Evolutionary conservation across 2,888 invertebrate genomes (phyloP), one percentile per base, ranked within the genome.

Genomic region (Eilema griseolum): DNA sequence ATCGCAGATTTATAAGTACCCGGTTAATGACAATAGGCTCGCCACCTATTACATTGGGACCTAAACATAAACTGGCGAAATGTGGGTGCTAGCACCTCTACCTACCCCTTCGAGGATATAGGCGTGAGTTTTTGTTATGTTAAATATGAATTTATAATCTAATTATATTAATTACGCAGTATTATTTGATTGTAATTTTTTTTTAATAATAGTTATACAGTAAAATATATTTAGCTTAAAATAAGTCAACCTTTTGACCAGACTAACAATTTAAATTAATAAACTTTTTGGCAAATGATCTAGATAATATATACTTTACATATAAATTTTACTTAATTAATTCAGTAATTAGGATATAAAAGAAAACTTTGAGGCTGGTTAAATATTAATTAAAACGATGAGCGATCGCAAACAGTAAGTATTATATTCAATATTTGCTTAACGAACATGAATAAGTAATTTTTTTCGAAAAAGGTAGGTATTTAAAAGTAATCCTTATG

Each of bases 361-460:
- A 52, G 20, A 52, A 52, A 52, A 52, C n/a, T 52, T n/a, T 2
- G 52, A 52, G 8, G 20, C n/a, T 52, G 52, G n/a, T 52, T 52
- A 52, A n/a, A n/a, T n/a, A 52, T 52, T 52, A 52, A 52, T 52
- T 52, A 52, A n/a, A 52, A 52, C 52, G n/a, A 5, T 52, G 52
- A n/a, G n/a, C 20, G n/a, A n/a, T n/a, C 52, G 52, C 52, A 85
- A 85, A 85, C 75, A 85, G 82, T 83, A 83, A 85, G 82, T 83
- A 83, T 81, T 82, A 74, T 83, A 84, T 81, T 81, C 77, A 84
- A 85, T 85, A 85, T 85, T 84, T 85, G 67, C 75, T 69, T 63
- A 56, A 62, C 70, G 67, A 72, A 76, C 69, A 76, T 74, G 70
- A 46, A 67, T 79, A 80, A 73, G 78, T 69, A 78, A 81, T 74